Evolutionary conservation across 2,888 invertebrate species (phyloP), one percentile per base, ranked within the genome.

Genomic region (Thyatira batis): DNA sequence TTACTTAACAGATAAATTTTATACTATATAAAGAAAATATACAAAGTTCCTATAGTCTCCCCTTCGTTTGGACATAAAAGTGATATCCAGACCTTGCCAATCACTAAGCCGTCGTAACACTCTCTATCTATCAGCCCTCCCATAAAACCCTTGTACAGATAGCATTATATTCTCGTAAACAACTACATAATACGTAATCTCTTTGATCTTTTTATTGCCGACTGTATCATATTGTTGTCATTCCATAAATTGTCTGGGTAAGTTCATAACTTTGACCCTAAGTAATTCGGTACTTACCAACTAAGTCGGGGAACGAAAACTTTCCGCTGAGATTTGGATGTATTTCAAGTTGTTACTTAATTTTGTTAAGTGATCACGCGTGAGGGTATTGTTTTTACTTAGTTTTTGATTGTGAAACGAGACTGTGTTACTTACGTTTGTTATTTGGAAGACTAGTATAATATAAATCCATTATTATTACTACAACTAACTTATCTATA

Each of bases 181-280:
- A 48, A 21, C 17, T 39, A 39, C 17, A 39, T 39, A 39, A 39
- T 17, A 39, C 9, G 27, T 48, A 48, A 48, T 48, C 48, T 48
- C 48, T 48, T 27, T 28, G 27, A 48, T 48, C 48, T 28, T 48
- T 33, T 48, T 27, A 27, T 48, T 27, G 21, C 48, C 3, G 20
- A 27, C 48, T 48, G 27, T 27, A 48, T 48, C 27, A 60, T 60
- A 60, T 60, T 51, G 45, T 51, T 50, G 48, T 54, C 55, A 57
- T 55, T 51, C 49, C 52, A 57, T 62, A 65, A 65, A 60, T 59
- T 57, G 64, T 60, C 58, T 58, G 57, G 57, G 53, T 57, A 45
- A 50, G 49, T 55, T 39, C 49, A 23, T 50, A 23, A 54, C 49
- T 55, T 54, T 51, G 49, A 50, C 13, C 30, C 39, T 51, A 58